These are phyloP conservation scores for Notolepis coatsorum DNA, from an alignment of 2,797 vertebrate species.

Conservation along the genomic window DNA sequence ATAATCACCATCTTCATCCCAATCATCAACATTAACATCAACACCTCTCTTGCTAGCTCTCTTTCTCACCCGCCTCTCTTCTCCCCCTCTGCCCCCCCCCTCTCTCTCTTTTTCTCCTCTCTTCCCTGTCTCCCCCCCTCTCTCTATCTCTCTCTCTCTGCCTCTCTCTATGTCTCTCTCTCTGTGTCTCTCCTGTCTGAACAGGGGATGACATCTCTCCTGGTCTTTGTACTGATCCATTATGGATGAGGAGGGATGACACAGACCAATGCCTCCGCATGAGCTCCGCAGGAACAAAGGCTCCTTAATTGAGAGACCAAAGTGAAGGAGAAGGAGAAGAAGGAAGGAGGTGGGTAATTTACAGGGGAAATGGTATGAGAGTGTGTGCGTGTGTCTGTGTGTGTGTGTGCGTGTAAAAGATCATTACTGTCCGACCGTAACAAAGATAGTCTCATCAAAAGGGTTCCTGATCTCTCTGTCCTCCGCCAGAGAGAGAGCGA, in stretches of 20 bases:
- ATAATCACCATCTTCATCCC: no score
- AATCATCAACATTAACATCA: no score
- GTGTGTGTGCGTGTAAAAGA: constrained; percentile 20
- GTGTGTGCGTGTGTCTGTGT: background rate
- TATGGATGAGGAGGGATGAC: constrained; percentile 54
- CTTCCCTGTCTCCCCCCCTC: no score
- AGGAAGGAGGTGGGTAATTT: constrained; percentile 11
- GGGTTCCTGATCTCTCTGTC: no score
- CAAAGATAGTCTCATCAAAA: constrained; percentile 53
- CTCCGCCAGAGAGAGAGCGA: constrained; percentile 9
- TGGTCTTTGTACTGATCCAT: constrained; percentile 52
- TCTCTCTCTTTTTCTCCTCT: no score
- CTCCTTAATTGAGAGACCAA: constrained; percentile 41
- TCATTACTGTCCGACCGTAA: background rate
- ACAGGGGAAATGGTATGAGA: background rate
- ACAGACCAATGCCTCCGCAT: constrained; percentile 48
- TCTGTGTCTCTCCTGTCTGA: no score
- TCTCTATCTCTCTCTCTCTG: no score
- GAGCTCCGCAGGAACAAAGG: constrained; percentile 48
- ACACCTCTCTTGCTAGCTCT: constrained; percentile 6
- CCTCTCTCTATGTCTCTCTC: no score
- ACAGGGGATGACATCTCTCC: constrained; percentile 11
- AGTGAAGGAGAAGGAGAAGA: constrained; percentile 10
- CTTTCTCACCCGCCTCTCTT: no score
- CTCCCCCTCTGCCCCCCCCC: no score